Conservation (phyloP, 1,140 invertebrate genomes). For the Drosophila insularis region DNA sequence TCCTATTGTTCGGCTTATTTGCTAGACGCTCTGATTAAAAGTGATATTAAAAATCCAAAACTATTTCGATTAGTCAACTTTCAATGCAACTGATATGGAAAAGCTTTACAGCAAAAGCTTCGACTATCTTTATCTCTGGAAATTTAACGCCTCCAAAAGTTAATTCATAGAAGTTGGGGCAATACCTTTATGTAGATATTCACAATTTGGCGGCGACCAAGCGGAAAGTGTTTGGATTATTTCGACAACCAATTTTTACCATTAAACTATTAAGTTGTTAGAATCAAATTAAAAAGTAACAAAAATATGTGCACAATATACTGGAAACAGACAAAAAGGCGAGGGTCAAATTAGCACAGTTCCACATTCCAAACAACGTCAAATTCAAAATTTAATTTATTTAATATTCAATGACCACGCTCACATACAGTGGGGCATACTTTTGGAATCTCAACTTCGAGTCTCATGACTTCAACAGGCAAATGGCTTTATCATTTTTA, state of each 20-base stretch:
- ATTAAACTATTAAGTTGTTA: conserved; percentile 81
- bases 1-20: neutral
- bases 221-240: conserved; percentile 56
- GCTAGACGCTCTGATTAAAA: conserved; percentile 15
- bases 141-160: conserved; percentile 24
- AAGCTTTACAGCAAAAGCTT: conserved; percentile 18
- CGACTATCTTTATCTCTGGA: conserved; percentile 21
- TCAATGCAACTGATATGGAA: conserved; percentile 8
- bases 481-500: no score
- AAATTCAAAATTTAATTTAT: conserved; percentile 42
- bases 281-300: conserved; percentile 56
- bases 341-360: conserved; percentile 27
- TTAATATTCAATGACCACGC: conserved; percentile 30
- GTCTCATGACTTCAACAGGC: neutral
- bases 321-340: conserved; percentile 20
- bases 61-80: neutral
- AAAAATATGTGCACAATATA: conserved; percentile 24
- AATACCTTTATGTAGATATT: neutral
- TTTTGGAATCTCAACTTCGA: neutral
- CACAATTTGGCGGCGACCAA: conserved; percentile 28
- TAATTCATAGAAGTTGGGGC: neutral
- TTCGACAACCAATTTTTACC: conserved; percentile 32
- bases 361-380: conserved; percentile 36
- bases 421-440: neutral
- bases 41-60: conserved; percentile 20